These are phyloP conservation scores for Haemorhous mexicanus DNA, from an alignment of 2,113 vertebrate species.

Conservation along the genomic window DNA sequence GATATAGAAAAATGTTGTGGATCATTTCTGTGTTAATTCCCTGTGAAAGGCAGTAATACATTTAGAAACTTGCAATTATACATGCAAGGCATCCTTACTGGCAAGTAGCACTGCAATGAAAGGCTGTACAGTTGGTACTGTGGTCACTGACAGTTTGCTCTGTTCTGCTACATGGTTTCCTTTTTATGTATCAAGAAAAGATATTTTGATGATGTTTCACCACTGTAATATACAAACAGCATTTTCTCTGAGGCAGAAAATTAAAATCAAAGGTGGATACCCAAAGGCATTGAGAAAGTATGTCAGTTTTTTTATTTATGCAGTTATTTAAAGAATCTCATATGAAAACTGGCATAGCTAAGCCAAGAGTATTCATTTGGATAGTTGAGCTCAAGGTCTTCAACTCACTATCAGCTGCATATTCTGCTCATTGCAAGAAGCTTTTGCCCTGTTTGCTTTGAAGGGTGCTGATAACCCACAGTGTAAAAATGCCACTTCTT, in stretches of 20 bases:
- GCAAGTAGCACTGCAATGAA: slow-evolving; percentile 8
- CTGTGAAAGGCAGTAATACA: slow-evolving; percentile 9
- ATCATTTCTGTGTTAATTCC: slow-evolving; percentile 18
- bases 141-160: slow-evolving; percentile 6
- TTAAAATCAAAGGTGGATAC: slow-evolving; percentile 52
- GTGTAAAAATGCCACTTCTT: not conserved
- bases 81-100: not conserved
- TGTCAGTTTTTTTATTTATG: slow-evolving; percentile 41
- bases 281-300: slow-evolving; percentile 55
- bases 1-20: not conserved
- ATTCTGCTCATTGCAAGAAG: not conserved
- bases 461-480: not conserved
- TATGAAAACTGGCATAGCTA: not conserved
- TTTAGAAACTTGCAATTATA: slow-evolving; percentile 32
- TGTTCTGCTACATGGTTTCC: slow-evolving; percentile 37
- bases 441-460: not conserved
- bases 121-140: slow-evolving; percentile 25
- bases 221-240: slow-evolving; percentile 24
- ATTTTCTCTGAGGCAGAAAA: slow-evolving; percentile 51
- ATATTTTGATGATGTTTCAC: slow-evolving; percentile 33
- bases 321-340: slow-evolving; percentile 38
- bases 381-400: not conserved
- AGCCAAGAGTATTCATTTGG: slow-evolving; percentile 19
- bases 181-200: not conserved
- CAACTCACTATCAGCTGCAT: not conserved